phyloP scores from a whole-genome alignment of 2,888 invertebrate genomes.

The Idaea aversata region DNA sequence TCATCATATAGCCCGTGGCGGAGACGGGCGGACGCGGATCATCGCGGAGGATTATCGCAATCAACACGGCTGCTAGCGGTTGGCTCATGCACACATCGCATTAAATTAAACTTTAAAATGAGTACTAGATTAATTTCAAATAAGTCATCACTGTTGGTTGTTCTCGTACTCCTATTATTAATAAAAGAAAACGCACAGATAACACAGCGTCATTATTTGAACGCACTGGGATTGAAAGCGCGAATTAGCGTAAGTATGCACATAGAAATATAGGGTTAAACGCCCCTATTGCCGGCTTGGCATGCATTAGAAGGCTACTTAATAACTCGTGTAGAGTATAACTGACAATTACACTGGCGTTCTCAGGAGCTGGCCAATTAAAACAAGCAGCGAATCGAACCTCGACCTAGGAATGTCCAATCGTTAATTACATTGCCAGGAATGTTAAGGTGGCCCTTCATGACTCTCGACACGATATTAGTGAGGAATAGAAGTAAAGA shows the following conservation, averaged over 20 bases:
- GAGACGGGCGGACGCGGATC: constrained; percentile 8
- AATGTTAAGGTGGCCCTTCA: no score
- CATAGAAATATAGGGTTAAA: constrained; percentile 54
- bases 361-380: constrained; percentile 61
- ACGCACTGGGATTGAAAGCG: constrained; percentile 38
- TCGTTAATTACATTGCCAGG: constrained; percentile 14
- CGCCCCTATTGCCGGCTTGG: constrained; percentile 50
- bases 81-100: neutral
- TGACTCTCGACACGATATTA: no score
- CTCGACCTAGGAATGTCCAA: constrained; percentile 21
- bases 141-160: neutral
- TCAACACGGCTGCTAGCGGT: neutral
- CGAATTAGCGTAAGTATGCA: constrained; percentile 53
- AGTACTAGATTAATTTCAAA: no score
- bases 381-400: constrained; percentile 52
- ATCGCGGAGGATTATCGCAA: constrained; percentile 19
- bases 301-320: constrained; percentile 54
- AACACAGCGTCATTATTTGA: constrained; percentile 30
- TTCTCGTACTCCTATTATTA: constrained; percentile 12
- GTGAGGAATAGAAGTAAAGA: no score
- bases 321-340: constrained; percentile 53
- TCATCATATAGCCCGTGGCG: constrained; percentile 62
- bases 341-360: constrained; percentile 53
- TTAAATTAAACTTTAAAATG: no score
- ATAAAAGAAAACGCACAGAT: constrained; percentile 21